Evolutionary conservation across 2,113 vertebrate species (phyloP).

Genomic region (Globicephala melas): DNA sequence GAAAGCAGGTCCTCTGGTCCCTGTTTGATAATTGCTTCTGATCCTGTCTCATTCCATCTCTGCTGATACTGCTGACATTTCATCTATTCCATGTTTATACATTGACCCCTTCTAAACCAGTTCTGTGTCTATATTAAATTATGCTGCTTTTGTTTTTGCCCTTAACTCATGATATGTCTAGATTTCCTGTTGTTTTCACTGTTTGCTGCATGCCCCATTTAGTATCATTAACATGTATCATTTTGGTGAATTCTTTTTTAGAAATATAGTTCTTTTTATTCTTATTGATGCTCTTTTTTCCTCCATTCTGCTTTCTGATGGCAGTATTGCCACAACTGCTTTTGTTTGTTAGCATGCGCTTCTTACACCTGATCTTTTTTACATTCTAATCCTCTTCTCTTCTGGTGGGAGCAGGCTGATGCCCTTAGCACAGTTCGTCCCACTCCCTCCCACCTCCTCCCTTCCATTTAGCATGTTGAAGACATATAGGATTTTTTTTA

Average conservation of each 20-base stretch:
- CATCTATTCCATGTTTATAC: accelerated
- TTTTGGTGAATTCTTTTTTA: background rate
- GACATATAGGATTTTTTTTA: background rate
- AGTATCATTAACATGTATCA: background rate
- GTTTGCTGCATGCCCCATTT: background rate
- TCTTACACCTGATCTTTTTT: background rate
- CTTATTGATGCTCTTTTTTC: background rate
- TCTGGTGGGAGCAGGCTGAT: background rate
- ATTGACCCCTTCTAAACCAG: background rate
- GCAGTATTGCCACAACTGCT: background rate
- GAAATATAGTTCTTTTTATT: background rate
- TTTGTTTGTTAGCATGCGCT: background rate
- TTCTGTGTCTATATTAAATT: background rate
- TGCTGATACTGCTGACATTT: background rate
- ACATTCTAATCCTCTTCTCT: background rate
- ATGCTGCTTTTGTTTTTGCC: background rate
- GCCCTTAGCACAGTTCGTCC: background rate
- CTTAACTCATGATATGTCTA: background rate
- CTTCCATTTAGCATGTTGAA: background rate
- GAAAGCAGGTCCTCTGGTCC: background rate
- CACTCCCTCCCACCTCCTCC: too few species aligned
- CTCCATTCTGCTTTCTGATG: background rate
- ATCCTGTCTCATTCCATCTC: background rate
- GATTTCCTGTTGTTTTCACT: background rate
- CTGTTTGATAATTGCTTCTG: background rate